Base-by-base conservation (phyloP, 2,888 invertebrate species). In the Eilema griseolum region DNA sequence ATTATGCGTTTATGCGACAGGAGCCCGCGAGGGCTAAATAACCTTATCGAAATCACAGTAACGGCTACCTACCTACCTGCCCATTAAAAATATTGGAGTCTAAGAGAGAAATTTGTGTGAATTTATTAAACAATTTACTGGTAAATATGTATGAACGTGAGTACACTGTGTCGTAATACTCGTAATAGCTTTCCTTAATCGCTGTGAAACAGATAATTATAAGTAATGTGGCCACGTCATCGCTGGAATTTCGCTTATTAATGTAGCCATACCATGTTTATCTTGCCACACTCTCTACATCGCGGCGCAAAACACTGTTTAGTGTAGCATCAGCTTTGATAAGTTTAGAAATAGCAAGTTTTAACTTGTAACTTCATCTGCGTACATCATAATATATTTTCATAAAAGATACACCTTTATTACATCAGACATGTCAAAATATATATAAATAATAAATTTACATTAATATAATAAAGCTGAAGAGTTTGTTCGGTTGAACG, bases 181-280 rank as follows among this genome's bases (percentile, higher is more conserved):
- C 52, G 7, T 52, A 52, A 52, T 52, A n/a, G n/a, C 52, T 20
- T 52, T n/a, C n/a, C 52, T 20, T 20, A 20, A 52, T 52, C 52
- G n/a, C 52, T 52, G 52, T 52, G 8, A 52, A 52, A 10, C n/a
- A 10, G 20, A 52, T 52, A n/a, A 41, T 10, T 52, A 52, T 52
- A 52, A 52, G 52, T n/a, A 52, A 52, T 52, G n/a, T 52, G 8
- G 1, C n/a, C 52, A 20, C n/a, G n/a, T 52, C 8, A n/a, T 52
- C 52, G 52, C 52, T 52, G n/a, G 52, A n/a, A 52, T 52, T 52
- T 52, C 52, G n/a, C 52, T 52, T 52, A n/a, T 52, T 52, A 52
- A 52, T 52, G n/a, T 52, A 52, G n/a, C 52, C 52, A 52, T n/a
- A n/a, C 52, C 52, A 52, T 52, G 52, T 52, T 52, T n/a, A 52